A percentile compares a stretch with the other conserved stretches of the same genome.
Evolutionary conservation across 2,113 vertebrate genomes (phyloP).

Genomic region (Daphoenositta chrysoptera): DNA sequence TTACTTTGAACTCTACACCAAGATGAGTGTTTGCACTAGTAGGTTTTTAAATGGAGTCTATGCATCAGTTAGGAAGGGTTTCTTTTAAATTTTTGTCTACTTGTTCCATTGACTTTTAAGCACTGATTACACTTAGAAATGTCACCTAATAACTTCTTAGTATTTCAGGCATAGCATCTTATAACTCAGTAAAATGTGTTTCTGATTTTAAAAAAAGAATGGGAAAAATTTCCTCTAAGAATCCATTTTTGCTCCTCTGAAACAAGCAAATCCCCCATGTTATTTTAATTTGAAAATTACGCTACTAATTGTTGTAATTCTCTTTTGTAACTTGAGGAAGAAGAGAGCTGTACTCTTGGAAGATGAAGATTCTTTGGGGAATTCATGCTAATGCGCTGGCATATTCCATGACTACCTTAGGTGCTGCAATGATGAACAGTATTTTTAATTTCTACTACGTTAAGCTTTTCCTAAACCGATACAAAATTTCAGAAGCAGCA

Average conservation of each 20-base stretch:
- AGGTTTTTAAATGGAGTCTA: not conserved
- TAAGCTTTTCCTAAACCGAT: slow-evolving; percentile 86
- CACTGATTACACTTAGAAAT: not conserved
- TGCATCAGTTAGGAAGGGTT: not conserved
- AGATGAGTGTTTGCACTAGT: not conserved
- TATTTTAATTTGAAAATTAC: not conserved
- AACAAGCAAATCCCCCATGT: not conserved
- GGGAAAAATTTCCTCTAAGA: not conserved
- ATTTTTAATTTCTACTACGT: slow-evolving; percentile 93
- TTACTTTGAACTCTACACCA: not conserved
- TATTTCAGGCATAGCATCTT: not conserved
- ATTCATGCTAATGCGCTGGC: slow-evolving; percentile 77
- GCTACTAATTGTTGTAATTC: not conserved
- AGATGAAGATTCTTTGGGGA: slow-evolving; percentile 57
- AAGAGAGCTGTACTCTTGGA: slow-evolving; percentile 17
- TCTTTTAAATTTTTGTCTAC: not conserved
- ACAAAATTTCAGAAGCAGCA: slow-evolving; percentile 82
- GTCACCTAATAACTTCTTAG: not conserved
- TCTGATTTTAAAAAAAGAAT: not conserved
- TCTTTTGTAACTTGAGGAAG: slow-evolving; percentile 20
- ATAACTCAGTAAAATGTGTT: not conserved
- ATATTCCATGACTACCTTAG: slow-evolving; percentile 87
- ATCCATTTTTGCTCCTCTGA: not conserved
- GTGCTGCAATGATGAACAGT: slow-evolving; percentile 86
- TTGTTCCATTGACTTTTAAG: not conserved